phyloP scores from a whole-genome alignment of 2,797 vertebrate genomes.

The Petrocephalus sullivani region DNA sequence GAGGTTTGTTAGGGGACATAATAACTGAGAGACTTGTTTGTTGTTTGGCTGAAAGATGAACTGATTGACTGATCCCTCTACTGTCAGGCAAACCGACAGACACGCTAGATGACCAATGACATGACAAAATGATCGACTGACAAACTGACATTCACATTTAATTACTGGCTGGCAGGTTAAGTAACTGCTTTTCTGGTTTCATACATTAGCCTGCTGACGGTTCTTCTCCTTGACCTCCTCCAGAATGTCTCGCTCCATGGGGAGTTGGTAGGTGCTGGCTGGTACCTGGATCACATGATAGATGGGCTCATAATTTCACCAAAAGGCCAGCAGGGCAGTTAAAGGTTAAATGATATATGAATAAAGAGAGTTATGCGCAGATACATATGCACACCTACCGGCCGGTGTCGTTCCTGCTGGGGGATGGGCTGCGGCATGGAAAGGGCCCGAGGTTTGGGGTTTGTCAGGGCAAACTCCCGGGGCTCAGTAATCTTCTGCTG shows the following conservation, averaged over 20 bases:
- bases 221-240: constrained; percentile 66
- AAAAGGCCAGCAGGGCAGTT: not conserved
- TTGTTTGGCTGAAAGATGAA: not conserved
- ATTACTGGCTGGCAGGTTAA: not conserved
- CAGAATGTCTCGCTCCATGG: constrained; percentile 65
- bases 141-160: not conserved
- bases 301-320: not conserved
- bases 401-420: constrained; percentile 56
- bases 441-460: constrained; percentile 62
- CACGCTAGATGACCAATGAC: not conserved
- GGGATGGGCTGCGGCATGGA: constrained; percentile 62
- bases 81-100: not conserved
- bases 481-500: constrained; percentile 60
- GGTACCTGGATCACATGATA: constrained; percentile 64
- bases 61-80: not conserved
- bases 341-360: not conserved
- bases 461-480: constrained; percentile 73
- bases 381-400: constrained; percentile 48
- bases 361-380: not conserved
- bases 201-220: constrained; percentile 68
- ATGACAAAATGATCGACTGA: not conserved
- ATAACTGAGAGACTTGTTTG: not conserved
- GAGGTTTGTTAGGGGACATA: not conserved
- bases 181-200: constrained; percentile 10
- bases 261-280: constrained; percentile 65